Base-by-base conservation (phyloP, 2,888 invertebrate genomes). In the Seladonia tumulorum region DNA sequence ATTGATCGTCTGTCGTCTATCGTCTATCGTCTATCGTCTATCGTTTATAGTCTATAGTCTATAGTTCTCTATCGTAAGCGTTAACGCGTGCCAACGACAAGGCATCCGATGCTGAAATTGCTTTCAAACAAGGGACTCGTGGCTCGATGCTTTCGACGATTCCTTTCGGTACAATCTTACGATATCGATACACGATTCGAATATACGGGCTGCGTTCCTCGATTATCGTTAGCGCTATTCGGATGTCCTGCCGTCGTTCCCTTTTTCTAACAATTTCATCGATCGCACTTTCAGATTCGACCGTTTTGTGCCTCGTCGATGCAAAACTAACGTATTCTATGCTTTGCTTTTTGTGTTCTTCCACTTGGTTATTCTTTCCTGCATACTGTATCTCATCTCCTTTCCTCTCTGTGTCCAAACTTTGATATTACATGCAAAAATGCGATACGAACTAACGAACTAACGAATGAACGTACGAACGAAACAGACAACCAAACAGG, bases 341-440 rank as follows among this genome's bases (percentile, higher is more conserved):
- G 25, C 18, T 16, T 63, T 73, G 71, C 12, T 1, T 29, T 63
- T 16, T 63, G 18, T 29, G 63, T 18, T 63, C 63, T 29, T 18
- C 29, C 47, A 63, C 49, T 75, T 66, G 63, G 79, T 25, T 45
- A 47, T 53, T 79, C 71, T 53, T 35, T 66, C 25, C 57, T 57
- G n/a, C n/a, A 57, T n/a, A 57, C 76, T 82, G 87, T 88, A 92
- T 88, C 91, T 92, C 94, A 94, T 94, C 94, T 94, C 94, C 94
- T 88, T 91, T 92, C 94, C 94, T 94, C 94, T 94, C 94, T 94
- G 94, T 93, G 93, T 94, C 93, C 94, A 94, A 91, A 93, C 63
- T 86, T 81, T 22, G 90, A 90, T 90, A 88, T 92, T 90, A 92
- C 92, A 93, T 94, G 94, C 94, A 93, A 91, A 87, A 92, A 89